Percentiles rank a stretch among this genome's conserved stretches.
phyloP scores from a whole-genome alignment of 1,140 invertebrate species.

The Aradophagus sp. region DNA sequence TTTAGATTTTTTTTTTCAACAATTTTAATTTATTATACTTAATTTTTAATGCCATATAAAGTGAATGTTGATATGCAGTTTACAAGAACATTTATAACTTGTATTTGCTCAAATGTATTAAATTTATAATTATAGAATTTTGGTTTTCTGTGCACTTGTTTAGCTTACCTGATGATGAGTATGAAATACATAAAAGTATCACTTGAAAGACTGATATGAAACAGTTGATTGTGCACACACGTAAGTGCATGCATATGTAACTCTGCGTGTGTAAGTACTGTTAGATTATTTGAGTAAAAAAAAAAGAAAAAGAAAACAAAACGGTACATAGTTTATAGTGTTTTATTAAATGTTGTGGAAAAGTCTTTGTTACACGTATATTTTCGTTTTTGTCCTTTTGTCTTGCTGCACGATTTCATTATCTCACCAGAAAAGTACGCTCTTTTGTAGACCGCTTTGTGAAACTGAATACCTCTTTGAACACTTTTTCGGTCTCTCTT shows the following conservation, averaged over 20 bases:
- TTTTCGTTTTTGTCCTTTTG: constrained; percentile 48
- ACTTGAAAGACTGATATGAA: too few relatives aligned
- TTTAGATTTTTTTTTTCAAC: too few relatives aligned
- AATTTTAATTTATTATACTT: too few relatives aligned
- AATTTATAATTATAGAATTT: too few relatives aligned
- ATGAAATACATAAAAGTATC: too few relatives aligned
- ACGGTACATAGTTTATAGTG: constrained; percentile 72
- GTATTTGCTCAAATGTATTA: too few relatives aligned
- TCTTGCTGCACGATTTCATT: constrained; percentile 44
- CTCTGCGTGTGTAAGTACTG: constrained; percentile 71
- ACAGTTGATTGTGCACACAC: constrained; percentile 49
- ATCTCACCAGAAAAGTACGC: constrained; percentile 32
- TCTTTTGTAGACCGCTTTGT: constrained; percentile 25
- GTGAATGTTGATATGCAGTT: too few relatives aligned
- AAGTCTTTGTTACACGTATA: constrained; percentile 65
- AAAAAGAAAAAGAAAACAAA: constrained; percentile 17
- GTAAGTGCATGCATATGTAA: constrained; percentile 62
- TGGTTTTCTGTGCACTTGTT: too few relatives aligned
- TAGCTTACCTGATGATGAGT: too few relatives aligned
- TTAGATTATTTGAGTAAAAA: constrained; percentile 73
- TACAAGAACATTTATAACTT: too few relatives aligned
- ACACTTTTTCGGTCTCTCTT: constrained; percentile 10
- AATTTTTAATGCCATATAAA: too few relatives aligned
- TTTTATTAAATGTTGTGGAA: constrained; percentile 76
- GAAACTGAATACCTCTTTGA: constrained; percentile 29